phyloP scores from a whole-genome alignment of 1,140 invertebrate genomes.

The Caenorhabditis remanei region DNA sequence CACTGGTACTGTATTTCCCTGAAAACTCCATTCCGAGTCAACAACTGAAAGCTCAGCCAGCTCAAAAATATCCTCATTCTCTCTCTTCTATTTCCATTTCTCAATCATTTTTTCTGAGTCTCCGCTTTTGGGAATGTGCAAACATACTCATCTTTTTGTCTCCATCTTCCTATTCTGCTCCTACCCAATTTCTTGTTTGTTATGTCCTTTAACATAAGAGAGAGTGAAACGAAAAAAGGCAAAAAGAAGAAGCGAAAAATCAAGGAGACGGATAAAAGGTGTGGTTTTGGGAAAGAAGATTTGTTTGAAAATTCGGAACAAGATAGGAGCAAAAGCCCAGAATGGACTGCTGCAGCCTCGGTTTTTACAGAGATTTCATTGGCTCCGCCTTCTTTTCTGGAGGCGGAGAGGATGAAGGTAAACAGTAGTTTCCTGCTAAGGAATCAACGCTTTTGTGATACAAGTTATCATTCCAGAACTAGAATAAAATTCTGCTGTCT shows the following conservation, averaged over 20 bases:
- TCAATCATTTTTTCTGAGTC: slow-evolving; percentile 13
- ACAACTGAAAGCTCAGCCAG: not conserved
- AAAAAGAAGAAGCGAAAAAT: not conserved
- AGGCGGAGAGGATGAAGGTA: not conserved
- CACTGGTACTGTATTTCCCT: too few species aligned
- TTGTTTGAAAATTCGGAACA: not conserved
- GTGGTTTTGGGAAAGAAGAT: not conserved
- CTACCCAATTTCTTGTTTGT: slow-evolving; percentile 35
- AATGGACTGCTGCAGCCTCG: not conserved
- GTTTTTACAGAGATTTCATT: too few species aligned
- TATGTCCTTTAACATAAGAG: slow-evolving; percentile 49
- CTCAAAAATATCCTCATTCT: not conserved
- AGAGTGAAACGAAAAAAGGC: not conserved
- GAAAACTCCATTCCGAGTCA: not conserved
- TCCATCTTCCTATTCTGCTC: not conserved
- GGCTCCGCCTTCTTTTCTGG: not conserved
- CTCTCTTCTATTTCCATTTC: not conserved
- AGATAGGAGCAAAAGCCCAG: not conserved
- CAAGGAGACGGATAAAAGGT: not conserved
- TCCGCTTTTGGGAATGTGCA: slow-evolving; percentile 30
- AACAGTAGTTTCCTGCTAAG: too few species aligned
- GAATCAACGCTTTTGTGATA: too few species aligned
- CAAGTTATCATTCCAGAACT: too few species aligned
- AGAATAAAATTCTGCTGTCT: too few species aligned
- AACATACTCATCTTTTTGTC: slow-evolving; percentile 45